These are phyloP conservation scores for Mastomys coucha DNA, from an alignment of 2,113 vertebrate genomes.

Conservation along the genomic window DNA sequence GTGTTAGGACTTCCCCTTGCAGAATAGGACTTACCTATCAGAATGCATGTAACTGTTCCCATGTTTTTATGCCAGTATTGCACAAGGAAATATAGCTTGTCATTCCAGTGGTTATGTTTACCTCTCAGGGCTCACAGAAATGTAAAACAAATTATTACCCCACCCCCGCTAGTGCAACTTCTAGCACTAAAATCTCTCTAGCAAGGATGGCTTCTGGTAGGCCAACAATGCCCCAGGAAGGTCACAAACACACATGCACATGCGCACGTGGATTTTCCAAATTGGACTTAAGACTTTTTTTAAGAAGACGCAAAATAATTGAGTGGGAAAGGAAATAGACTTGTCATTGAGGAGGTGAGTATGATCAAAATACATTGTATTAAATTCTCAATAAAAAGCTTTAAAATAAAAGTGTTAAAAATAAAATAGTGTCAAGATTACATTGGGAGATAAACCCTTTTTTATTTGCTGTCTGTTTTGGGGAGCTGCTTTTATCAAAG, in stretches of 20 bases:
- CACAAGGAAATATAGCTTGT: background rate
- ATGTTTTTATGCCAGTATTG: background rate
- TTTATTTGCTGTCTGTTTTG: background rate
- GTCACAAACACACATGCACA: background rate
- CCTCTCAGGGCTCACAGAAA: background rate
- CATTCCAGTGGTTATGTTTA: background rate
- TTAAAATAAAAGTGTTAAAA: background rate
- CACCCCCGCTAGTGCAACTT: fast-evolving
- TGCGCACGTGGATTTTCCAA: background rate
- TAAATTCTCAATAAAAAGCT: background rate
- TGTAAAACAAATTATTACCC: background rate
- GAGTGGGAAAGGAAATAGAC: background rate
- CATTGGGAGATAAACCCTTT: background rate
- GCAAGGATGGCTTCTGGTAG: background rate
- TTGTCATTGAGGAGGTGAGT: background rate
- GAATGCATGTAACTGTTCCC: background rate
- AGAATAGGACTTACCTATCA: background rate
- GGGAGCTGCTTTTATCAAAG: background rate
- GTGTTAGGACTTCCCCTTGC: background rate
- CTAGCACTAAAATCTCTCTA: background rate
- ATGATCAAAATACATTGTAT: background rate
- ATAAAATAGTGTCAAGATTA: background rate
- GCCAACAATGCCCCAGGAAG: too few species aligned
- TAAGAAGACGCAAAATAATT: background rate
- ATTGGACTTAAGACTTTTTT: background rate